These are phyloP conservation scores for Peromyscus aztecus DNA, from an alignment of 2,797 vertebrate species.

Conservation along the genomic window DNA sequence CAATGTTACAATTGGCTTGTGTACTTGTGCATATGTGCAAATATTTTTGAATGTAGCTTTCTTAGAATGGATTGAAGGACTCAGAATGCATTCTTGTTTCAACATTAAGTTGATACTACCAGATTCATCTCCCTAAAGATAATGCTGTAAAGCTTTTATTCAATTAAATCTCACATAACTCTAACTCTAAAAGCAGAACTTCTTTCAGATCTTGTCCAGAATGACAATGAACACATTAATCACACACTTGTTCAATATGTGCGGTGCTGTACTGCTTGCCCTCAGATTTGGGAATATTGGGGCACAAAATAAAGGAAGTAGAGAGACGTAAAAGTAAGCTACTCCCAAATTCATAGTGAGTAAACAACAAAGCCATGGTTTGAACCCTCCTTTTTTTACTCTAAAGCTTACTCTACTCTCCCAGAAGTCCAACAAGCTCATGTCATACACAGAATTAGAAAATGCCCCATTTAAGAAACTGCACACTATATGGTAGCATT, in stretches of 20 bases:
- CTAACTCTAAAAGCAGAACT: not conserved
- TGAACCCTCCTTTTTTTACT: not conserved
- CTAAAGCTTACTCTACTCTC: not conserved
- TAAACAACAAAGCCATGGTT: not conserved
- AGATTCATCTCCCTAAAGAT: not conserved
- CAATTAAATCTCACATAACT: not conserved
- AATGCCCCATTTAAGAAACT: not conserved
- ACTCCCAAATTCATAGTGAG: not conserved
- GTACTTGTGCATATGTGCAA: not conserved
- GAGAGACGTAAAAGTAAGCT: not conserved
- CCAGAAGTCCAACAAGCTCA: not conserved
- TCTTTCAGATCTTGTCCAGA: not conserved
- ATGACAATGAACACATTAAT: not conserved
- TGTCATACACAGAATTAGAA: not conserved
- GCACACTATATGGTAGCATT: not conserved
- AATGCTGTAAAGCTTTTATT: not conserved
- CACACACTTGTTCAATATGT: not conserved
- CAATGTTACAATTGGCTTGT: not conserved
- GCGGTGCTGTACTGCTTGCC: not conserved
- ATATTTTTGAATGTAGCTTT: not conserved
- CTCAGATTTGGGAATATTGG: not conserved
- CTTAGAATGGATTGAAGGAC: conserved; percentile 6
- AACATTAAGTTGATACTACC: not conserved
- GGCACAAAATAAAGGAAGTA: not conserved
- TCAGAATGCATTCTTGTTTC: not conserved